phyloP scores from a whole-genome alignment of 2,113 vertebrate genomes.

The Pterophyllum scalare region DNA sequence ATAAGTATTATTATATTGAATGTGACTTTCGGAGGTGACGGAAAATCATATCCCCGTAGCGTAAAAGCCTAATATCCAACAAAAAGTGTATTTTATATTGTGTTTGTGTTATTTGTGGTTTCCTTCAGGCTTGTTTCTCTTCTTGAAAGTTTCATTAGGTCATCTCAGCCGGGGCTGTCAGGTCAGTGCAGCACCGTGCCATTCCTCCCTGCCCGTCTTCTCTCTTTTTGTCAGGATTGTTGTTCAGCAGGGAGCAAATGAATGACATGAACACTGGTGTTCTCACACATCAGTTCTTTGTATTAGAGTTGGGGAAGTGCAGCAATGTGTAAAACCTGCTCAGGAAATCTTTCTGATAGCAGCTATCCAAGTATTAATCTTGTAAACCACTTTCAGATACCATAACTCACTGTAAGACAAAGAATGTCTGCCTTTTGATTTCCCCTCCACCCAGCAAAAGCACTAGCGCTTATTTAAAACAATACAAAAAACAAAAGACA shows the following conservation, averaged over 20 bases:
- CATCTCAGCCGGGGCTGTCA: not conserved
- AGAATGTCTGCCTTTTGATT: not conserved
- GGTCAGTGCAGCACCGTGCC: not conserved
- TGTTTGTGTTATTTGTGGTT: not conserved
- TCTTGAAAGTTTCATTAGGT: slow-evolving; percentile 26
- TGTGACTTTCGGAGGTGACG: not conserved
- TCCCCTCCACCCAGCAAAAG: not conserved
- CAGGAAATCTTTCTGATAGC: not conserved
- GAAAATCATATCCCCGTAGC: not conserved
- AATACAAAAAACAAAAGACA: not conserved
- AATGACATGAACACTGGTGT: slow-evolving; percentile 1
- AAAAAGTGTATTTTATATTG: not conserved
- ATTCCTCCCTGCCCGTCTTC: not conserved
- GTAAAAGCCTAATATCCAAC: not conserved
- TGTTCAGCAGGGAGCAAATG: not conserved
- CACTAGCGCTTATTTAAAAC: not conserved
- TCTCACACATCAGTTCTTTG: not conserved
- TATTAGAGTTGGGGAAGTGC: not conserved
- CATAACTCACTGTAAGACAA: not conserved
- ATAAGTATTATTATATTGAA: not conserved
- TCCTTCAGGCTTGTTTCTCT: slow-evolving; percentile 16
- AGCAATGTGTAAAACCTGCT: not conserved
- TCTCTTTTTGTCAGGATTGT: slow-evolving; percentile 19
- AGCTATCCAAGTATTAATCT: slow-evolving; percentile 3
- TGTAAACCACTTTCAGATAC: not conserved